phyloP scores from a whole-genome alignment of 2,797 vertebrate species.

The Silurus aristotelis region DNA sequence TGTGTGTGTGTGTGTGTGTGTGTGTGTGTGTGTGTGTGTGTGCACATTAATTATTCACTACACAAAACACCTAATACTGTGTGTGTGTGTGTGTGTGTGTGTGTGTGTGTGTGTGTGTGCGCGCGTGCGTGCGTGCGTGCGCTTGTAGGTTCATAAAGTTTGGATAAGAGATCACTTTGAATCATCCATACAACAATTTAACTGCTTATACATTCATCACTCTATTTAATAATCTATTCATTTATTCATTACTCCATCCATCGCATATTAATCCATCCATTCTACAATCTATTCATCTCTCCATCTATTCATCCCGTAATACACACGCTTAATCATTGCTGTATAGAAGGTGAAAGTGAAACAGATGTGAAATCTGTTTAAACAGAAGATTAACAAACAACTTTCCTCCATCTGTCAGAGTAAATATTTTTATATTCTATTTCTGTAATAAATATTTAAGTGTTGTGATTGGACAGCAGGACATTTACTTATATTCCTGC shows the following conservation, averaged over 20 bases:
- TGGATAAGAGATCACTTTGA: neutral
- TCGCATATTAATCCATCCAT: neutral
- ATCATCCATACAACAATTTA: neutral
- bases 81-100: neutral
- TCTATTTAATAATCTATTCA: neutral
- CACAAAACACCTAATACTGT: neutral
- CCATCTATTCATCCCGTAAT: neutral
- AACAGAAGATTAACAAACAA: conserved; percentile 11
- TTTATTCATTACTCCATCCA: neutral
- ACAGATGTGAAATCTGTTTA: neutral
- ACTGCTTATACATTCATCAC: neutral
- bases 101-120: neutral
- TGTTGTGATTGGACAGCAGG: neutral
- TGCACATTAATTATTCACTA: neutral
- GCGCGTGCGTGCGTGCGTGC: neutral
- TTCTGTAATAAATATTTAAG: conserved; percentile 21
- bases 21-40: neutral
- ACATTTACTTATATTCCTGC: neutral
- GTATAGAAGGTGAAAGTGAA: neutral
- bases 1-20: neutral
- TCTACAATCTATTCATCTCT: neutral
- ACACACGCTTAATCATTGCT: neutral
- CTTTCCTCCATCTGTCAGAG: conserved; percentile 23
- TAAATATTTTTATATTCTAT: conserved; percentile 6
- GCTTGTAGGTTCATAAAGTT: neutral